A percentile compares a stretch with the other conserved stretches of the same genome.
Evolutionary conservation across 1,140 invertebrate genomes (phyloP).

Genomic region (Penaeus japonicus): DNA sequence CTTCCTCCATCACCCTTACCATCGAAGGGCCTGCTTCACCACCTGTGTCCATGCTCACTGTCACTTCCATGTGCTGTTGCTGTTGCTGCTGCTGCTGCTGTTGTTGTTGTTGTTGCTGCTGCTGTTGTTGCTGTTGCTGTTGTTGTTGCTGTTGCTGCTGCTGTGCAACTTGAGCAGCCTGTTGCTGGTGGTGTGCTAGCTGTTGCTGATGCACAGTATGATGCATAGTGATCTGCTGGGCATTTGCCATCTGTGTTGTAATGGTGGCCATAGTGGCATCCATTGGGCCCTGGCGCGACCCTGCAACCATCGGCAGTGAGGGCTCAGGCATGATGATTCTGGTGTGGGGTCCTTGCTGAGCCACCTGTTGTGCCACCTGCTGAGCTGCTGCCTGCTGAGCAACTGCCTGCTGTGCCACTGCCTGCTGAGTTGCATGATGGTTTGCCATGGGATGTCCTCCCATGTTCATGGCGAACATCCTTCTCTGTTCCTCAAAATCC

Average conservation of each 20-base stretch:
- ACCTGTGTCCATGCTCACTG: not conserved
- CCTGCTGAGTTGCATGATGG: slow-evolving; percentile 10
- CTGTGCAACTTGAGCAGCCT: not conserved
- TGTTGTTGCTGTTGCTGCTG: not conserved
- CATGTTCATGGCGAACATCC: slow-evolving; percentile 45
- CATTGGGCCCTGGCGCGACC: not conserved
- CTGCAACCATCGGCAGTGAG: no score
- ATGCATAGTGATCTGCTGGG: slow-evolving; percentile 26
- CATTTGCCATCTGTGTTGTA: not conserved
- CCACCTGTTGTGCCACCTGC: slow-evolving; percentile 9
- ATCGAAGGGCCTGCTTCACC: not conserved
- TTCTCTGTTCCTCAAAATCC: slow-evolving; percentile 39
- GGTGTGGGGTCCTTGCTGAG: slow-evolving; percentile 3
- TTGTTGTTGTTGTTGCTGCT: not conserved
- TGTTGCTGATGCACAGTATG: slow-evolving; percentile 14
- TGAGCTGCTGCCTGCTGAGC: not conserved
- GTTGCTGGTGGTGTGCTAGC: not conserved
- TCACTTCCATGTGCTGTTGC: not conserved
- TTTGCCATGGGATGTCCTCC: slow-evolving; percentile 15
- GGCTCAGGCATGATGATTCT: slow-evolving; percentile 10
- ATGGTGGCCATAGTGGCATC: slow-evolving; percentile 6
- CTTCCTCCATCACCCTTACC: slow-evolving; percentile 8
- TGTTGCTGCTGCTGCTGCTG: not conserved
- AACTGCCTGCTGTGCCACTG: not conserved
- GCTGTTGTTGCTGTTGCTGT: not conserved